Evolutionary conservation across 2,888 invertebrate species (phyloP).

Genomic region (Parnassius apollo): DNA sequence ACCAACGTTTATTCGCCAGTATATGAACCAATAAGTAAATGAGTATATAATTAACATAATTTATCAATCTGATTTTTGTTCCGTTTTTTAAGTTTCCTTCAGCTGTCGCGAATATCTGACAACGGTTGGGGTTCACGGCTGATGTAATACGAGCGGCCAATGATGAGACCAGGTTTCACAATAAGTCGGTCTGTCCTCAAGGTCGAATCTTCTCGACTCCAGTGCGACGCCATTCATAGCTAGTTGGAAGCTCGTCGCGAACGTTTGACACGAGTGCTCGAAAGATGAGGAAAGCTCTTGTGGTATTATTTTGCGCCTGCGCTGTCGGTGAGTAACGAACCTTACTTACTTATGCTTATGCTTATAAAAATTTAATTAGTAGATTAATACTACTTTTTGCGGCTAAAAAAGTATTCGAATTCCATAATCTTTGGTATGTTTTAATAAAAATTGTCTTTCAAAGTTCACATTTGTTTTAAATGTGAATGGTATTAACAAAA

Average conservation of each 20-base stretch:
- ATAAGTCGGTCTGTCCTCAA: slow-evolving; percentile 59
- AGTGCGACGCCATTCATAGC: slow-evolving; percentile 51
- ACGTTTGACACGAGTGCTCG: slow-evolving; percentile 45
- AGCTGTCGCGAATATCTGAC: slow-evolving; percentile 22
- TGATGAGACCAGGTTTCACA: slow-evolving; percentile 60
- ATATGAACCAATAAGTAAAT: background rate
- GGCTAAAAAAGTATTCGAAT: too few relatives aligned
- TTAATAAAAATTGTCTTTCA: too few relatives aligned
- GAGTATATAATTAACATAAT: slow-evolving; percentile 2
- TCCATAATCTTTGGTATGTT: too few relatives aligned
- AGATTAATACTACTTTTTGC: too few relatives aligned
- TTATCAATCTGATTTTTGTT: slow-evolving; percentile 2
- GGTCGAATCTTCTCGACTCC: slow-evolving; percentile 50
- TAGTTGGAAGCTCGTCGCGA: slow-evolving; percentile 53
- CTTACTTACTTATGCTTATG: background rate
- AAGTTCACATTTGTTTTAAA: too few relatives aligned
- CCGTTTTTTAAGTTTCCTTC: background rate
- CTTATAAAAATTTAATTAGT: too few relatives aligned
- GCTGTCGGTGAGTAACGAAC: slow-evolving; percentile 58
- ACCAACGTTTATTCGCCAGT: too few relatives aligned
- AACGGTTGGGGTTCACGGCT: slow-evolving; percentile 23
- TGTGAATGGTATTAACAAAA: too few relatives aligned
- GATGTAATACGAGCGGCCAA: slow-evolving; percentile 51
- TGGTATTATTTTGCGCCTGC: slow-evolving; percentile 61
- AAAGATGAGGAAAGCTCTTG: slow-evolving; percentile 60